These are phyloP conservation scores for Neocrepidodera transversa DNA, from an alignment of 2,888 invertebrate species.

Conservation along the genomic window DNA sequence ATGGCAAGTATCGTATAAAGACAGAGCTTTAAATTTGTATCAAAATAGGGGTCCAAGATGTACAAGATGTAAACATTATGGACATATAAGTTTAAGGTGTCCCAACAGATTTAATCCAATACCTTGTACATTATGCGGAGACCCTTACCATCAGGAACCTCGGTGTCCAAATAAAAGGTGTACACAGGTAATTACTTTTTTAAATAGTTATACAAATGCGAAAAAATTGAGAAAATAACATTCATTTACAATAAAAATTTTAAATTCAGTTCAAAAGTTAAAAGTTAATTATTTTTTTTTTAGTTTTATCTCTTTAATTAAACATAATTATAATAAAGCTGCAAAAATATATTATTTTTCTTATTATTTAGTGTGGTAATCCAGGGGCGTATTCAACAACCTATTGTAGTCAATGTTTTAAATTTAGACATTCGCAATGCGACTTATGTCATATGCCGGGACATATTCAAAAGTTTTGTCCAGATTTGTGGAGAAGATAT, in stretches of 20 bases:
- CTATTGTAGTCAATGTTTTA: slow-evolving; percentile 68
- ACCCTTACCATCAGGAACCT: slow-evolving; percentile 68
- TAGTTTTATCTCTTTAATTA: no score
- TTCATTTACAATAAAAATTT: no score
- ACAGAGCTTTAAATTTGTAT: slow-evolving; percentile 36
- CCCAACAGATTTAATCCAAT: slow-evolving; percentile 59
- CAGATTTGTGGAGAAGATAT: slow-evolving; percentile 79
- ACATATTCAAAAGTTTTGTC: slow-evolving; percentile 69
- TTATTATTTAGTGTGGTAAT: slow-evolving; percentile 69
- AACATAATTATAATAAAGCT: no score
- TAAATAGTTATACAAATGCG: not conserved
- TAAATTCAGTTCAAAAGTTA: no score
- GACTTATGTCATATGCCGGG: slow-evolving; percentile 69
- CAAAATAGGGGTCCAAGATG: slow-evolving; percentile 61
- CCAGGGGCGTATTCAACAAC: slow-evolving; percentile 66
- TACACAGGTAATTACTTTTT: slow-evolving; percentile 64
- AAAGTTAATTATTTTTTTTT: no score
- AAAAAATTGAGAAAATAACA: no score
- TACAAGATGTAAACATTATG: slow-evolving; percentile 69
- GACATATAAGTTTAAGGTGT: slow-evolving; percentile 70
- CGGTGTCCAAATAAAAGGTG: slow-evolving; percentile 75
- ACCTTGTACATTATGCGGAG: slow-evolving; percentile 74
- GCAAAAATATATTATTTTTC: slow-evolving; percentile 24
- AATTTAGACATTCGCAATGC: slow-evolving; percentile 63
- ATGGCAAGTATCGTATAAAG: slow-evolving; percentile 62